These are phyloP conservation scores for Hermodice carunculata DNA, from an alignment of 2,888 invertebrate genomes.

Conservation along the genomic window DNA sequence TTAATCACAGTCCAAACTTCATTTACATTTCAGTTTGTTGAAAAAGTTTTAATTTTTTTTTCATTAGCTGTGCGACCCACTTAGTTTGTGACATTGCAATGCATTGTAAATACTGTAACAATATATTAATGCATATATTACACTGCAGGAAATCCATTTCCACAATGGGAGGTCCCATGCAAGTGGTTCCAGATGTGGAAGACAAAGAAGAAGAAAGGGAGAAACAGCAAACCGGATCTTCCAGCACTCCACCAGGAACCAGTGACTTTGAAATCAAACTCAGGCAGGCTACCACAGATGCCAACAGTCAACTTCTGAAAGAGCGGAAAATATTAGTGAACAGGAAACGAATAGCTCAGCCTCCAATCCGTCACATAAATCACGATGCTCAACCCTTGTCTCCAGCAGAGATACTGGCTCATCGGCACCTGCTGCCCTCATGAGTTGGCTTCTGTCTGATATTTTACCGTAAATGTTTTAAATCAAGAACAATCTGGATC, in stretches of 20 bases:
- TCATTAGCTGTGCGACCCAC: too few relatives aligned
- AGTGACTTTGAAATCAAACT: slow-evolving; percentile 42
- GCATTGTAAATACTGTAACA: too few relatives aligned
- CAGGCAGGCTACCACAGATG: slow-evolving; percentile 24
- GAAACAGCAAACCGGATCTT: slow-evolving; percentile 7
- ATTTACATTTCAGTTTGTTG: too few relatives aligned
- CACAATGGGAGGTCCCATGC: slow-evolving; percentile 47
- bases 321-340: neutral
- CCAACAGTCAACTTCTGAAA: slow-evolving; percentile 9
- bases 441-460: too few relatives aligned
- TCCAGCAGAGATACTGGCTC: slow-evolving; percentile 49
- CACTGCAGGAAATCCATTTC: slow-evolving; percentile 54
- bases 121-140: too few relatives aligned
- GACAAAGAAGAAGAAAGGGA: slow-evolving; percentile 19
- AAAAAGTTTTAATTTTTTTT: too few relatives aligned
- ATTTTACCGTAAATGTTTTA: too few relatives aligned
- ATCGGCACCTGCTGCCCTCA: slow-evolving; percentile 49
- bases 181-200: slow-evolving; percentile 62
- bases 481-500: too few relatives aligned
- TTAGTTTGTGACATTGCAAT: too few relatives aligned
- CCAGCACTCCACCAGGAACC: neutral
- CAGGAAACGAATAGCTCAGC: slow-evolving; percentile 40
- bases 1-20: too few relatives aligned
- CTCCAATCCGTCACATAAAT: slow-evolving; percentile 56
- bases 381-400: slow-evolving; percentile 60